Percentiles rank a stretch among this genome's conserved stretches.
phyloP scores from a whole-genome alignment of 2,113 vertebrate genomes.

The Beaufortia kweichowensis region DNA sequence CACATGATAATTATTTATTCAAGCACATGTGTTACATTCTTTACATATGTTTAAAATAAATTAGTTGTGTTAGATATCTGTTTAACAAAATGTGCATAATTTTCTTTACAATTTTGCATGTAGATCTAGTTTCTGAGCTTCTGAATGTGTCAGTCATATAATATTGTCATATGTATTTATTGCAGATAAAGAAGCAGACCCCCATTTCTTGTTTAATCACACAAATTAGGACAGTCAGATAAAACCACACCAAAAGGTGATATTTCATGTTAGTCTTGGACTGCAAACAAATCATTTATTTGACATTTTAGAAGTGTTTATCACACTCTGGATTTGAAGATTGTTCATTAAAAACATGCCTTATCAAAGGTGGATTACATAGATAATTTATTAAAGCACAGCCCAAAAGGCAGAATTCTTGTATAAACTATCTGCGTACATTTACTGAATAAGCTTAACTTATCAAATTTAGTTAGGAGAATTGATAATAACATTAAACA shows the following conservation, averaged over 20 bases:
- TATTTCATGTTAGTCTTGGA: constrained; percentile 19
- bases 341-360: constrained; percentile 42
- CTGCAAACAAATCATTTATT: constrained; percentile 30
- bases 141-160: constrained; percentile 62
- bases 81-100: neutral
- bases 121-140: neutral
- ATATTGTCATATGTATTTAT: constrained; percentile 76
- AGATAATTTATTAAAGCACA: constrained; percentile 39
- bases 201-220: constrained; percentile 25
- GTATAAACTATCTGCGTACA: constrained; percentile 12
- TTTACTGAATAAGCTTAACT: neutral
- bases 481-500: neutral
- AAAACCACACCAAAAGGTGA: constrained; percentile 17
- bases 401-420: constrained; percentile 5
- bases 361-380: constrained; percentile 23
- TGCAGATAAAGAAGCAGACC: constrained; percentile 70
- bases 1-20: neutral
- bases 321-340: constrained; percentile 38
- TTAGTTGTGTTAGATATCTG: neutral
- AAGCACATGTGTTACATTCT: neutral
- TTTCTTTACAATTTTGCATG: neutral
- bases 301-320: constrained; percentile 39
- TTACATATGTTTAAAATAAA: neutral
- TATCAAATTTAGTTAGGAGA: neutral
- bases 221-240: constrained; percentile 19